Conservation (phyloP, 1,140 invertebrate genomes). For the Trinorchestia longiramus region DNA sequence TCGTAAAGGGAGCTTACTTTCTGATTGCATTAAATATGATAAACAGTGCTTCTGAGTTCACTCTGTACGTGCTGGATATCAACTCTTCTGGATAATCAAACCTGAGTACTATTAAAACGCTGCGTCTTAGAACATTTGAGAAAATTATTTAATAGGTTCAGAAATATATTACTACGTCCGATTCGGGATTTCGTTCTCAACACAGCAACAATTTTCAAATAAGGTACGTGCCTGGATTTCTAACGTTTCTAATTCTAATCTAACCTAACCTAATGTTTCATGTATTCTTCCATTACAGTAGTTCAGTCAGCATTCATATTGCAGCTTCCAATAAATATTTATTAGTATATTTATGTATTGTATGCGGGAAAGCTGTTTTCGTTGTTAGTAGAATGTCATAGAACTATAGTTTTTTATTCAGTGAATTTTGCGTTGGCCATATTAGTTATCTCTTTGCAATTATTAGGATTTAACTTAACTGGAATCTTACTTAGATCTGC, state of each 20-base stretch:
- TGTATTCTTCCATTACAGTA: not conserved
- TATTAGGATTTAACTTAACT: not conserved
- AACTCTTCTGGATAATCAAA: not conserved
- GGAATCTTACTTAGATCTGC: not conserved
- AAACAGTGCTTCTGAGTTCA: not conserved
- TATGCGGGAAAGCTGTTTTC: not conserved
- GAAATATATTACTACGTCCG: not conserved
- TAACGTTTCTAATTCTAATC: too few species aligned
- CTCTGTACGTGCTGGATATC: not conserved
- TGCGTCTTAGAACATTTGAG: not conserved
- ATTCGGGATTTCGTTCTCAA: not conserved
- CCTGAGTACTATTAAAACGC: not conserved
- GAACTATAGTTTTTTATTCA: not conserved
- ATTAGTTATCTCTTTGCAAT: not conserved
- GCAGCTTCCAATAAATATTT: not conserved
- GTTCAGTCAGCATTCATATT: not conserved
- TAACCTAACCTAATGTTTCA: not conserved
- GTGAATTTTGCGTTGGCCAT: not conserved
- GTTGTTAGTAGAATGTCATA: not conserved
- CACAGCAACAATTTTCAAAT: not conserved
- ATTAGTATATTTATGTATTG: not conserved
- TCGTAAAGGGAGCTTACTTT: not conserved
- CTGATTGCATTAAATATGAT: not conserved
- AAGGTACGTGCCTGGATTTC: not conserved
- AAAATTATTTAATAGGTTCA: not conserved